Evolutionary conservation across 2,888 invertebrate species (phyloP).

Genomic region (Serripes groenlandicus): DNA sequence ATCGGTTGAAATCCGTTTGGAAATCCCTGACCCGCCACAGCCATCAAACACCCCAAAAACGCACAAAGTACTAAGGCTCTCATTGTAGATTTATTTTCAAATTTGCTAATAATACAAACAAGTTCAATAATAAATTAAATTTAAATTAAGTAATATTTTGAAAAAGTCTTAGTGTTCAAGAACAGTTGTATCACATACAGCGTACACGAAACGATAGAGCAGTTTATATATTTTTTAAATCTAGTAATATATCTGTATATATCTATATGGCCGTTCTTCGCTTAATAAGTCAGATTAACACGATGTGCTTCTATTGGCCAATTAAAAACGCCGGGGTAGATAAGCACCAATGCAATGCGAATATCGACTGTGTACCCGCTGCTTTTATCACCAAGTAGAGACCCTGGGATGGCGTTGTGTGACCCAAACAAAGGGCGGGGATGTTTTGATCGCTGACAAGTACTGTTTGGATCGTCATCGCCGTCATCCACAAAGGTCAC

Average conservation of each 20-base stretch:
- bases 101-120: too few species aligned
- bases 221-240: too few species aligned
- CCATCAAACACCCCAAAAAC: conserved; percentile 5
- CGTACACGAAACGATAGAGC: too few species aligned
- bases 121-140: too few species aligned
- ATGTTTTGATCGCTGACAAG: conserved; percentile 22
- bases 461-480: conserved; percentile 22
- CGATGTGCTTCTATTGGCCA: not conserved
- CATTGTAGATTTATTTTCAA: too few species aligned
- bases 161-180: too few species aligned
- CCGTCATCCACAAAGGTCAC: too few species aligned
- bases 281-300: too few species aligned
- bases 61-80: not conserved
- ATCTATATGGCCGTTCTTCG: too few species aligned
- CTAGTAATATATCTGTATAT: too few species aligned
- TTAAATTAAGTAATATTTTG: too few species aligned
- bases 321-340: not conserved
- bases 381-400: conserved; percentile 16
- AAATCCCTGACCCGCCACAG: conserved; percentile 14
- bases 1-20: conserved; percentile 59
- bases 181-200: too few species aligned
- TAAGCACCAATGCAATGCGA: not conserved
- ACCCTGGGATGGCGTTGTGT: not conserved
- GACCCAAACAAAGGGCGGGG: conserved; percentile 52
- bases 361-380: not conserved